A percentile compares a stretch with the other conserved stretches of the same genome.
Conservation (phyloP, 2,797 vertebrate genomes). For the Benthosema pterotum region DNA sequence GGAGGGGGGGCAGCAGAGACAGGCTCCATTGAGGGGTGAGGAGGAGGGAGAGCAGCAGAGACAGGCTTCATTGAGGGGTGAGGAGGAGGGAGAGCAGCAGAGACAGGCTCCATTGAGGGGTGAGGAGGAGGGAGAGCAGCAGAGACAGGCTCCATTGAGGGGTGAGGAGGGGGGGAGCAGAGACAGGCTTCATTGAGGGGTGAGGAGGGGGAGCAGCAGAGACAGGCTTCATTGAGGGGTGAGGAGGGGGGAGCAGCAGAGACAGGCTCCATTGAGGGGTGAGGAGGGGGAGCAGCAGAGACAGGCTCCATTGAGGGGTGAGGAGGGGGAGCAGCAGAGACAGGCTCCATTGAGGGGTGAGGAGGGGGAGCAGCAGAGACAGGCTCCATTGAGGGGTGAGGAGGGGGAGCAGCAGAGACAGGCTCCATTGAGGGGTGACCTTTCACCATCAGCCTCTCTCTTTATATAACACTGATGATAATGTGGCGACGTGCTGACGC, state of each 20-base stretch:
- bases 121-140: slow-evolving; percentile 13
- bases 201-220: slow-evolving; percentile 9
- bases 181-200: too few relatives aligned
- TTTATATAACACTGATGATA: slow-evolving; percentile 44
- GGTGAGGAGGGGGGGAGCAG: too few relatives aligned
- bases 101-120: not conserved
- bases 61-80: not conserved
- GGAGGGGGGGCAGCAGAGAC: slow-evolving; percentile 11
- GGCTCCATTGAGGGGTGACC: slow-evolving; percentile 4
- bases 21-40: slow-evolving; percentile 2
- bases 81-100: slow-evolving; percentile 11
- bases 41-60: slow-evolving; percentile 10
- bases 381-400: slow-evolving; percentile 2
- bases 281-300: slow-evolving; percentile 11
- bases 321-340: slow-evolving; percentile 15
- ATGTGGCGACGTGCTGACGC: slow-evolving; percentile 48
- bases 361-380: not conserved
- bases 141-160: slow-evolving; percentile 1
- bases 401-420: slow-evolving; percentile 10
- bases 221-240: not conserved
- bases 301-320: not conserved
- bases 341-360: slow-evolving; percentile 1
- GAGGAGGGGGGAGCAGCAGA: too few relatives aligned
- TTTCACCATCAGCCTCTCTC: slow-evolving; percentile 36
- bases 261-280: too few relatives aligned